Evolutionary conservation across 2,797 vertebrate genomes (phyloP).

Genomic region (Arnoldichthys spilopterus): DNA sequence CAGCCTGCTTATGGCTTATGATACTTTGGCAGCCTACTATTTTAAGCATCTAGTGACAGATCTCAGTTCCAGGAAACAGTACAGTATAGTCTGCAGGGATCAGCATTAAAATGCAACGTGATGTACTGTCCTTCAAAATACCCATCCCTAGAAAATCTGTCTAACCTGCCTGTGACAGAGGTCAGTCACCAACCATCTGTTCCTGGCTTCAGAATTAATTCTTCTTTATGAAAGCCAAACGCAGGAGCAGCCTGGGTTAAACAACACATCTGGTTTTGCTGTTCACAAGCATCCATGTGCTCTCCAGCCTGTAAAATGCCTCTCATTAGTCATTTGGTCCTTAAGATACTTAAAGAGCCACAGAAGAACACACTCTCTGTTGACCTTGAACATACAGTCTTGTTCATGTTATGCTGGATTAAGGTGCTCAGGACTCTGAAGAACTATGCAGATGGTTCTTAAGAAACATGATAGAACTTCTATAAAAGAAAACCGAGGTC

Average conservation of each 20-base stretch:
- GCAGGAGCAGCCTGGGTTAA: constrained; percentile 10
- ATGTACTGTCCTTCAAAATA: neutral
- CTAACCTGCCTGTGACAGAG: constrained; percentile 42
- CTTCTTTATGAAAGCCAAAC: constrained; percentile 43
- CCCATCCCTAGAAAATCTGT: constrained; percentile 32
- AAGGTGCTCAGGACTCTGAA: constrained; percentile 11
- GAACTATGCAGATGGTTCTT: constrained; percentile 25
- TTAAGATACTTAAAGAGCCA: constrained; percentile 35
- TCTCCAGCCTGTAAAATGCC: constrained; percentile 28
- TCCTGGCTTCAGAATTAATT: constrained; percentile 21
- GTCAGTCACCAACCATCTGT: constrained; percentile 48
- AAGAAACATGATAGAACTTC: constrained; percentile 19
- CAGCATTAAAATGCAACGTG: neutral
- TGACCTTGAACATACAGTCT: constrained; percentile 13
- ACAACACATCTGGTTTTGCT: constrained; percentile 16
- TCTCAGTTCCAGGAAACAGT: constrained; percentile 1
- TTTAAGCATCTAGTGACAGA: neutral
- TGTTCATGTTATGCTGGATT: constrained; percentile 40
- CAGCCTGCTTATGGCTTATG: constrained; percentile 7
- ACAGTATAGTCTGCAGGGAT: constrained; percentile 7
- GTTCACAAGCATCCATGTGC: constrained; percentile 36
- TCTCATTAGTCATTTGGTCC: constrained; percentile 25
- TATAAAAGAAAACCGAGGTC: constrained; percentile 11
- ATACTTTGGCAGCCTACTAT: constrained; percentile 1
- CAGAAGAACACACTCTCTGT: constrained; percentile 42